These are phyloP conservation scores for Branchellion lobata DNA, from an alignment of 2,888 invertebrate genomes.

Conservation along the genomic window DNA sequence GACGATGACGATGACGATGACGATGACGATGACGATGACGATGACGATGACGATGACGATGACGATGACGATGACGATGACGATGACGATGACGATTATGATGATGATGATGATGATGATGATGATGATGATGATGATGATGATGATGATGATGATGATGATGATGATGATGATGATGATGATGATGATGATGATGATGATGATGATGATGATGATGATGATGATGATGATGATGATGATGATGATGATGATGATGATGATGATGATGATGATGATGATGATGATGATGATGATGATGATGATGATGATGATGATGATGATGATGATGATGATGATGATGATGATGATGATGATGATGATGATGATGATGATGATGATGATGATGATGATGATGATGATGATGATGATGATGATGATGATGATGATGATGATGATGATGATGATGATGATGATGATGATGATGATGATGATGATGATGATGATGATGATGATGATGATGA, in stretches of 20 bases:
- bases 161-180: neutral
- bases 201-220: slow-evolving; percentile 23
- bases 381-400: neutral
- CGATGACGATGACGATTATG: slow-evolving; percentile 11
- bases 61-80: slow-evolving; percentile 7
- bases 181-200: slow-evolving; percentile 16
- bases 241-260: slow-evolving; percentile 88
- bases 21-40: slow-evolving; percentile 29
- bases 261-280: slow-evolving; percentile 99
- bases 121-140: neutral
- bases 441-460: slow-evolving; percentile 4
- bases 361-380: neutral
- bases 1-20: slow-evolving; percentile 69
- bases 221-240: slow-evolving; percentile 85
- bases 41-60: slow-evolving; percentile 12
- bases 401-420: neutral
- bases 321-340: neutral
- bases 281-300: slow-evolving; percentile 59
- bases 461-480: slow-evolving; percentile 3
- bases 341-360: neutral
- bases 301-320: neutral
- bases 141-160: slow-evolving; percentile 10
- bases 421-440: neutral
- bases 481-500: slow-evolving; percentile 17
- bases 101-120: slow-evolving; percentile 2